Base-by-base conservation (phyloP, 2,113 vertebrate species). In the Bufo bufo region DNA sequence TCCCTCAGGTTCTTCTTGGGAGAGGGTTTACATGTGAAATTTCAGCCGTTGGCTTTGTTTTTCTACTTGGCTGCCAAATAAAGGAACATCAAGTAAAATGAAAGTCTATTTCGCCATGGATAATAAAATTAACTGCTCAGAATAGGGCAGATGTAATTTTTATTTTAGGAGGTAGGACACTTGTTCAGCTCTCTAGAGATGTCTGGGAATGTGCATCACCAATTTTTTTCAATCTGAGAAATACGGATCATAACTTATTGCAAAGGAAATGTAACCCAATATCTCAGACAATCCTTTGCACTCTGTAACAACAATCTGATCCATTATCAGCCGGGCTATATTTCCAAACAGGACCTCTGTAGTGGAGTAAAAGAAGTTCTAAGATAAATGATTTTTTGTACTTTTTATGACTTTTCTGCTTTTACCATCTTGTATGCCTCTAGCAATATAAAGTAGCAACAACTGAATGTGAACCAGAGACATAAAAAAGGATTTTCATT, bases 181-280 rank as follows among this genome's bases (percentile, higher is more conserved):
- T 89, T 61, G 58, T 84, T 89, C 52, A n/a, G 45, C 52, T 89
- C 87, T 89, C 87, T n/a, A 45, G 87, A 83, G 87, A 89, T 84
- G 87, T 89, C 87, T 89, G 87, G 87, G 87, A 89, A 89, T 89
- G 87, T 89, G 87, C 81, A 83, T 89, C 82, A 89, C 87, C 0
- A 0, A 89, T 89, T 89, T 78, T 89, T 84, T 79, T 89, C 87
- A 89, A 89, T 89, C 87, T 89, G 81, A 78, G 82, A 84, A 89
- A 66, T 77, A 66, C 65, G 33, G 87, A 78, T 84, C 87, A 78
- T 78, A 89, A 89, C 47, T 89, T 89, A 84, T 89, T 89, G 82
- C 87, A 89, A 89, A 89, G 82, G 87, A 89, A 89, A 89, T 89
- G 87, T 89, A 89, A 89, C 74, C 59, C 72, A 89, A 89, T 87